These are phyloP conservation scores for Hylaeus anthracinus DNA, from an alignment of 1,140 invertebrate species.

Conservation along the genomic window DNA sequence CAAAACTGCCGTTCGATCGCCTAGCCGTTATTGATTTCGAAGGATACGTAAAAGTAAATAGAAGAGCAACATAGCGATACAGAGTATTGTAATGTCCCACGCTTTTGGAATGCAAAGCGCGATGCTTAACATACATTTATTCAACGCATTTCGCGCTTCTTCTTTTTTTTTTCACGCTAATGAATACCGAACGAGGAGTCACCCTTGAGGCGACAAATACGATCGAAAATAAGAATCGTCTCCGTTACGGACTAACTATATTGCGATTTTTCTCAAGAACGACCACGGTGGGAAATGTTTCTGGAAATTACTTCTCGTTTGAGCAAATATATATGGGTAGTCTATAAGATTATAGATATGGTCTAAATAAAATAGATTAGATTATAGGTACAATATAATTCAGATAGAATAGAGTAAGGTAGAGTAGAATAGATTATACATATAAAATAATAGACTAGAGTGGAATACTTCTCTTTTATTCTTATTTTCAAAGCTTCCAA, in stretches of 20 bases:
- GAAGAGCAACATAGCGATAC: slow-evolving; percentile 4
- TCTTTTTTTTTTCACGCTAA: slow-evolving; percentile 3
- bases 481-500: too few species aligned
- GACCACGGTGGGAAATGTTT: too few species aligned
- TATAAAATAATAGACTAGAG: too few species aligned
- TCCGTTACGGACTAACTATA: neutral
- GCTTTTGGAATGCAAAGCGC: neutral
- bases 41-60: slow-evolving; percentile 32
- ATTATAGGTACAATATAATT: too few species aligned
- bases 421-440: too few species aligned
- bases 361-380: too few species aligned
- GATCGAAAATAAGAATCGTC: neutral
- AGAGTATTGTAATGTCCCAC: slow-evolving; percentile 1
- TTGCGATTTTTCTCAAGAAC: neutral
- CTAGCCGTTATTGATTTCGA: slow-evolving; percentile 32
- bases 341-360: too few species aligned
- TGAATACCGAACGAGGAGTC: slow-evolving; percentile 10
- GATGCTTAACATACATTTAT: slow-evolving; percentile 16
- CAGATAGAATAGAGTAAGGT: too few species aligned
- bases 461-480: too few species aligned
- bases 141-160: neutral
- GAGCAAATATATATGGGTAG: too few species aligned
- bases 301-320: too few species aligned
- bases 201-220: neutral
- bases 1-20: neutral